Evolutionary conservation across 2,113 vertebrate species (phyloP).

Genomic region (Laterallus jamaicensis): DNA sequence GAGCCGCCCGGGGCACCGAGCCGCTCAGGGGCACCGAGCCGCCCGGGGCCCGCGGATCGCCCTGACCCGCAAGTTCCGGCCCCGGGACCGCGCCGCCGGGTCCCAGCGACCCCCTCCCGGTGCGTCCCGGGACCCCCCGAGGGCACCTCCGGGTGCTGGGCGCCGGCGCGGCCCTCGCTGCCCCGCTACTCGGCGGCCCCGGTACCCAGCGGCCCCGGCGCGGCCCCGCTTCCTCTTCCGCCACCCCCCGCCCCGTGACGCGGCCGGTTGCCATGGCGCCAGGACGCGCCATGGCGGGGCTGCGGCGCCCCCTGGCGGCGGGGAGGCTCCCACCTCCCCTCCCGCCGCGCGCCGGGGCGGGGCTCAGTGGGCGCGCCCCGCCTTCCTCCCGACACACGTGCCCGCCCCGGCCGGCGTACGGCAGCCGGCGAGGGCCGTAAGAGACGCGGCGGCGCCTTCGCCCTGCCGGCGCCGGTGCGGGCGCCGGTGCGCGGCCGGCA

Average conservation of each 20-base stretch:
- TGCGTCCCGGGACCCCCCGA: too few relatives aligned
- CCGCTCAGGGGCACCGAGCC: too few relatives aligned
- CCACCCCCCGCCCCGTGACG: background rate
- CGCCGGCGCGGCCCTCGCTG: too few relatives aligned
- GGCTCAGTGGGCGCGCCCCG: background rate
- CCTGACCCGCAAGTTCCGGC: too few relatives aligned
- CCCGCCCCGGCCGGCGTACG: slow-evolving; percentile 3
- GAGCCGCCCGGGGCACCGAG: too few relatives aligned
- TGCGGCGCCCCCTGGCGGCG: background rate
- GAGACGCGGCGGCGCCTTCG: background rate
- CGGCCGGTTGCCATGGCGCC: background rate
- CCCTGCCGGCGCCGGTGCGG: too few relatives aligned
- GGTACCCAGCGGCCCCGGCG: background rate
- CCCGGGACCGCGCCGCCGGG: too few relatives aligned
- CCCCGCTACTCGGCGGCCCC: background rate
- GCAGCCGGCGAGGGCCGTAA: slow-evolving; percentile 42
- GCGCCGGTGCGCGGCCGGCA: too few relatives aligned
- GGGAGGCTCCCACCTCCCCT: background rate
- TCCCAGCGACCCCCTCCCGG: too few relatives aligned
- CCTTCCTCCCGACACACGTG: background rate
- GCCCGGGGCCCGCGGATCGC: too few relatives aligned
- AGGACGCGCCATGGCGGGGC: background rate
- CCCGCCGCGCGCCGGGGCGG: background rate
- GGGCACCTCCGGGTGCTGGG: background rate
- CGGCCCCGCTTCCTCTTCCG: background rate